Conservation (phyloP, 2,797 vertebrate genomes). For the Diplodus sargus region DNA sequence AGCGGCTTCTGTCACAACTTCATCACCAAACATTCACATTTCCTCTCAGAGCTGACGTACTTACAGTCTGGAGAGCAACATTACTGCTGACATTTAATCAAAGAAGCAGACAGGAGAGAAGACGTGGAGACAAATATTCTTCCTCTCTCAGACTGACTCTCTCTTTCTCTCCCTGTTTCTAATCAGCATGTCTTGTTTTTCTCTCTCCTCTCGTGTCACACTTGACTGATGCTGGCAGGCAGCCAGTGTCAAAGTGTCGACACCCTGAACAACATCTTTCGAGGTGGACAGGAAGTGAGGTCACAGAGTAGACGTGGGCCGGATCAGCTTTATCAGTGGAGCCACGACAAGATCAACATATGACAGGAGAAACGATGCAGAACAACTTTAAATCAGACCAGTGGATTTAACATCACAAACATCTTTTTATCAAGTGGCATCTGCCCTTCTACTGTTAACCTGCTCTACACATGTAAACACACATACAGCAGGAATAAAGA, state of each 20-base stretch:
- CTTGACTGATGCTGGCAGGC: background rate
- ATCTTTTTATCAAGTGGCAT: background rate
- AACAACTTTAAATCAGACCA: background rate
- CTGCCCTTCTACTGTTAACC: background rate
- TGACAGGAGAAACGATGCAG: background rate
- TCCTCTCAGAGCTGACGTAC: constrained; percentile 42
- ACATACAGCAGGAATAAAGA: background rate
- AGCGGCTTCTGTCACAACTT: constrained; percentile 23
- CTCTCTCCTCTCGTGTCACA: background rate
- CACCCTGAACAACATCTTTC: background rate
- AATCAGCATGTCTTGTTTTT: background rate
- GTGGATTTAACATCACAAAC: background rate
- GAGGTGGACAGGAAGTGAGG: background rate
- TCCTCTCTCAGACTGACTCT: background rate
- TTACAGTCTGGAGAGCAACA: constrained; percentile 47
- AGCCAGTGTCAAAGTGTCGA: background rate
- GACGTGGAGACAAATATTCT: constrained; percentile 13
- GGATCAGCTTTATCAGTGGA: background rate
- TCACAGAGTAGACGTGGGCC: no score
- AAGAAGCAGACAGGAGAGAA: constrained; percentile 30
- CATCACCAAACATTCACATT: constrained; percentile 42
- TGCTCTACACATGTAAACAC: background rate
- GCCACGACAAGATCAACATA: background rate
- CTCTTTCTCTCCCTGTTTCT: background rate
- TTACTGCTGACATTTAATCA: constrained; percentile 65